Conservation (phyloP, 2,888 invertebrate species). For the Athrips mouffetella region DNA sequence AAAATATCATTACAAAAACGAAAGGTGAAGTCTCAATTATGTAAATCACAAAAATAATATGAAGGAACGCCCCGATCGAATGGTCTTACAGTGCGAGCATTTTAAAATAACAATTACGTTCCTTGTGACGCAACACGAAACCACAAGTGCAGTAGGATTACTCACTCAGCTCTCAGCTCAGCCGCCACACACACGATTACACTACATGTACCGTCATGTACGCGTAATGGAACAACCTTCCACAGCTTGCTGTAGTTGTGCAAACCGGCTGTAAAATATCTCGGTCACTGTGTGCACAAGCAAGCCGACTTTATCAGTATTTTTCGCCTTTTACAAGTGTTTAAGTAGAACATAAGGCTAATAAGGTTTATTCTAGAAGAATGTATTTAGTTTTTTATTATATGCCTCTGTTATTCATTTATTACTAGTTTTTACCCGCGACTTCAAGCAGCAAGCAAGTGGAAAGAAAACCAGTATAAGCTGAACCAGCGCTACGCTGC, state of each 20-base stretch:
- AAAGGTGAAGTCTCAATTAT: too few species aligned
- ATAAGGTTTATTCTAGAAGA: neutral
- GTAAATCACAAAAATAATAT: too few species aligned
- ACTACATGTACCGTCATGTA: slow-evolving; percentile 17
- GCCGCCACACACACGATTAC: slow-evolving; percentile 19
- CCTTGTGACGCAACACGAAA: slow-evolving; percentile 33
- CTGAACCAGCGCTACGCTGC: too few species aligned
- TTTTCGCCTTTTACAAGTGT: slow-evolving; percentile 27
- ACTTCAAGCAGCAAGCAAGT: too few species aligned
- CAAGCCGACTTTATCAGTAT: slow-evolving; percentile 20
- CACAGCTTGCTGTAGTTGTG: slow-evolving; percentile 35
- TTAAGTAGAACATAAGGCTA: slow-evolving; percentile 22
- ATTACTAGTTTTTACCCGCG: too few species aligned
- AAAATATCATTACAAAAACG: too few species aligned
- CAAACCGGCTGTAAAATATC: slow-evolving; percentile 46
- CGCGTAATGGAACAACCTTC: slow-evolving; percentile 22
- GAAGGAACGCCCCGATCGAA: too few species aligned
- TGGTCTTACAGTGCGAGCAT: neutral
- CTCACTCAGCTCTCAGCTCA: too few species aligned
- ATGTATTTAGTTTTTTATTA: neutral
- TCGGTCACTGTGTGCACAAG: slow-evolving; percentile 32
- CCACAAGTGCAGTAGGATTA: slow-evolving; percentile 32
- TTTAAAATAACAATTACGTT: slow-evolving; percentile 1
- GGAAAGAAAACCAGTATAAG: too few species aligned
- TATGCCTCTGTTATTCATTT: too few species aligned